phyloP scores from a whole-genome alignment of 2,113 vertebrate genomes.

The Lophochroa leadbeateri region DNA sequence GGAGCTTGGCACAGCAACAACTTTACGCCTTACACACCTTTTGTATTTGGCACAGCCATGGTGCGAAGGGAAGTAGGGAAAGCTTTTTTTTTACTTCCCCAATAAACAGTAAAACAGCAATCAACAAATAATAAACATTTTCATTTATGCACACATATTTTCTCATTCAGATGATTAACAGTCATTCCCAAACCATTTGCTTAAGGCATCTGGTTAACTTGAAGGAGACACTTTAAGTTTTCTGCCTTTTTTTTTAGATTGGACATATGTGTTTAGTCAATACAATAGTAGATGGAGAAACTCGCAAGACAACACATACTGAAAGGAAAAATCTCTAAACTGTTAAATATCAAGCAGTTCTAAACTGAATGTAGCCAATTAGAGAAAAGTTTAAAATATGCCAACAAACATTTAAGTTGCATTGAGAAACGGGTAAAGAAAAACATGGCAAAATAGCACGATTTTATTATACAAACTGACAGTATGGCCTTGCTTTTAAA shows the following conservation, averaged over 20 bases:
- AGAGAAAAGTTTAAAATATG: background rate
- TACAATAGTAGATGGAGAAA: background rate
- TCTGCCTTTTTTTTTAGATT: background rate
- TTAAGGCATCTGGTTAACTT: background rate
- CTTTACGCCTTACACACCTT: no score
- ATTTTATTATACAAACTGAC: background rate
- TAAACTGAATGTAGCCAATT: background rate
- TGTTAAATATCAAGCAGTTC: background rate
- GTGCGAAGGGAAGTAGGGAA: no score
- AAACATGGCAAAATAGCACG: background rate
- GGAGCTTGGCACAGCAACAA: no score
- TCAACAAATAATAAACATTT: slow-evolving; percentile 17
- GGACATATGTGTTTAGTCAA: background rate
- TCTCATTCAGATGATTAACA: background rate
- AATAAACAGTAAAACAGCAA: background rate
- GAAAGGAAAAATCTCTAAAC: background rate
- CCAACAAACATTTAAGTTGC: background rate
- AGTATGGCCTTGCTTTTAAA: background rate
- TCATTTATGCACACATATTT: background rate
- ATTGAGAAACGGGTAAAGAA: background rate
- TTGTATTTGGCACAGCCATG: no score
- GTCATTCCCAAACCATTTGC: background rate
- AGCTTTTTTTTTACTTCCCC: background rate
- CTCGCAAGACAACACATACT: background rate
- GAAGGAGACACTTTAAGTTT: background rate